A percentile compares a stretch with the other conserved stretches of the same genome.
Conservation (phyloP, 2,888 invertebrate genomes). For the Dynastes maya region DNA sequence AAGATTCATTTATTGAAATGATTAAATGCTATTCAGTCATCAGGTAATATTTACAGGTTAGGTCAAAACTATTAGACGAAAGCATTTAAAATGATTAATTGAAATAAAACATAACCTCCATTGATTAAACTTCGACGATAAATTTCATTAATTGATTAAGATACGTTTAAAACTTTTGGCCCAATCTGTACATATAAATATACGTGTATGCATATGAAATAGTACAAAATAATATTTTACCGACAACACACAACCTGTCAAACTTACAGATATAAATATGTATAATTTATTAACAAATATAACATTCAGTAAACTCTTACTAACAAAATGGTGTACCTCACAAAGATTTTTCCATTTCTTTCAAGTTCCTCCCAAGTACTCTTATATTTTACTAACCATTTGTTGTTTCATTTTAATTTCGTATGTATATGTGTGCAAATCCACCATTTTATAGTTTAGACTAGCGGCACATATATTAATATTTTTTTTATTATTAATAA, state of each 20-base stretch:
- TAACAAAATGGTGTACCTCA: slow-evolving; percentile 60
- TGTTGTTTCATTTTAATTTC: not conserved
- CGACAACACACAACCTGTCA: slow-evolving; percentile 63
- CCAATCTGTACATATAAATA: not conserved
- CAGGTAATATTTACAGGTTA: slow-evolving; percentile 19
- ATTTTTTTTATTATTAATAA: slow-evolving; percentile 59
- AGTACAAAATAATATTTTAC: slow-evolving; percentile 59
- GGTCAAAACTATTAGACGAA: not conserved
- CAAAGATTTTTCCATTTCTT: slow-evolving; percentile 35
- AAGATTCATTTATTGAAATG: slow-evolving; percentile 7
- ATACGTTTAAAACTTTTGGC: not conserved
- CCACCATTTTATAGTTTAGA: slow-evolving; percentile 59
- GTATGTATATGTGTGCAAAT: slow-evolving; percentile 46
- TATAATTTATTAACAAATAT: slow-evolving; percentile 70
- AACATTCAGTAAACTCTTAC: slow-evolving; percentile 68
- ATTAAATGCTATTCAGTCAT: slow-evolving; percentile 48
- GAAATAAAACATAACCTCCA: not conserved
- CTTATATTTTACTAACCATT: slow-evolving; percentile 3
- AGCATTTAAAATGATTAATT: not conserved
- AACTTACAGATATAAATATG: slow-evolving; percentile 67
- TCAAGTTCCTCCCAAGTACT: not conserved
- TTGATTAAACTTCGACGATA: not conserved
- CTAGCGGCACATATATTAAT: slow-evolving; percentile 66
- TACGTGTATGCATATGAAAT: slow-evolving; percentile 29
- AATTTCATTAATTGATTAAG: not conserved